These are phyloP conservation scores for Vanessa atalanta DNA, from an alignment of 1,140 invertebrate genomes.

Conservation along the genomic window DNA sequence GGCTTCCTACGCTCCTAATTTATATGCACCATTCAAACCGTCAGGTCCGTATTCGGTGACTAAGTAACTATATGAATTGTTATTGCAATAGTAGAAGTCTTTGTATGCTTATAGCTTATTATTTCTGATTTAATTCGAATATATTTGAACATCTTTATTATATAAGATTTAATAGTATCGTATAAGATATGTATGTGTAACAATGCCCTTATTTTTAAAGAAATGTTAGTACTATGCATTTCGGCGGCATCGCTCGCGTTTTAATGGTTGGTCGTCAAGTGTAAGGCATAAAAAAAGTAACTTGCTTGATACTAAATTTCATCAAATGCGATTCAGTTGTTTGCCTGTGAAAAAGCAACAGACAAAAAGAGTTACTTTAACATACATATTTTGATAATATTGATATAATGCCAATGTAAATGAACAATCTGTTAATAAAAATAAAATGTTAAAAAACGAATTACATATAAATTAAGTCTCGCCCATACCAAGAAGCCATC, in stretches of 20 bases:
- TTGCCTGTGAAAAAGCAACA: no score
- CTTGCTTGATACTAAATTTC: no score
- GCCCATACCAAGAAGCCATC: constrained; percentile 3
- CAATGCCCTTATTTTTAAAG: no score
- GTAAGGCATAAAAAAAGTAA: no score
- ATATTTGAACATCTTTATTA: neutral
- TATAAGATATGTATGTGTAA: no score
- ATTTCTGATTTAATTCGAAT: neutral
- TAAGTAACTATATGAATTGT: constrained; percentile 12
- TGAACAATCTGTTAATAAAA: neutral
- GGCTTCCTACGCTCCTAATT: constrained; percentile 52
- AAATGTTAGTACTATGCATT: no score
- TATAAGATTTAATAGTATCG: no score
- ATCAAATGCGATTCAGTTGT: no score
- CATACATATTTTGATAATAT: no score
- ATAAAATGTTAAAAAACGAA: neutral
- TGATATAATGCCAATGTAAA: neutral
- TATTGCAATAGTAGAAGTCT: constrained; percentile 1
- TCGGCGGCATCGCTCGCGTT: no score
- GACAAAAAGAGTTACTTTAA: no score
- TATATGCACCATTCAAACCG: constrained; percentile 52
- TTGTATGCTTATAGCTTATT: neutral
- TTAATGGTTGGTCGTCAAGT: no score
- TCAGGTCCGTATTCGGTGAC: constrained; percentile 46
- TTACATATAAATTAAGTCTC: neutral